Percentiles rank a stretch among this genome's conserved stretches.
Conservation (phyloP, 2,797 vertebrate species). For the Pangasius sanitwongsei region DNA sequence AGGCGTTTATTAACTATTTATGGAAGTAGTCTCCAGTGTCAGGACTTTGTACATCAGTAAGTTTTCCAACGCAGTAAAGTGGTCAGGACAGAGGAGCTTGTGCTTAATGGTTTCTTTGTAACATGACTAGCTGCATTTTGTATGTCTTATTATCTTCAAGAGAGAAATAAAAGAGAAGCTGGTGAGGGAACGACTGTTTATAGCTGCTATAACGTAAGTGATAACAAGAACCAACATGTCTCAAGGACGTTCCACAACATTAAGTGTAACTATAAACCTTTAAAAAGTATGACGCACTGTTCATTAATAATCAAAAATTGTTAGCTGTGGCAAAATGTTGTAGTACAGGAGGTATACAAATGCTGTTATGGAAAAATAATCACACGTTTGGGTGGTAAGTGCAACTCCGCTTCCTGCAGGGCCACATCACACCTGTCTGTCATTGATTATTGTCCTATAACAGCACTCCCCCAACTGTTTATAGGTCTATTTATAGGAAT, state of each 20-base stretch:
- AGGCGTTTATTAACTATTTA: background rate
- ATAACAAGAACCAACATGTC: background rate
- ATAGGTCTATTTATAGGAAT: too few relatives aligned
- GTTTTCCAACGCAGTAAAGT: too few relatives aligned
- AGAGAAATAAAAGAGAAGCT: too few relatives aligned
- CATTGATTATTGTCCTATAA: background rate
- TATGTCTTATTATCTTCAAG: background rate
- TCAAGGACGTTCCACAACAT: background rate
- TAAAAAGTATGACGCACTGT: background rate
- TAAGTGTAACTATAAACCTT: background rate
- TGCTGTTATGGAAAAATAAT: background rate
- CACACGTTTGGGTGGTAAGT: background rate
- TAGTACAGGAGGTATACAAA: background rate
- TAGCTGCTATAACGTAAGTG: background rate
- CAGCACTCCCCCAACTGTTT: background rate
- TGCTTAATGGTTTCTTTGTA: background rate
- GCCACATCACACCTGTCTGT: background rate
- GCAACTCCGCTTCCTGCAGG: background rate
- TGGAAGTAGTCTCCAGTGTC: background rate
- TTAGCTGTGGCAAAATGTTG: background rate
- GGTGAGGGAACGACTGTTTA: background rate
- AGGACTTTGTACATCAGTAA: background rate
- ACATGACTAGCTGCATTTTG: background rate
- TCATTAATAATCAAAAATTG: background rate
- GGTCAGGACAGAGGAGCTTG: background rate